These are phyloP conservation scores for Styela clava DNA, from an alignment of 23 tunicate genomes.

Conservation along the genomic window DNA sequence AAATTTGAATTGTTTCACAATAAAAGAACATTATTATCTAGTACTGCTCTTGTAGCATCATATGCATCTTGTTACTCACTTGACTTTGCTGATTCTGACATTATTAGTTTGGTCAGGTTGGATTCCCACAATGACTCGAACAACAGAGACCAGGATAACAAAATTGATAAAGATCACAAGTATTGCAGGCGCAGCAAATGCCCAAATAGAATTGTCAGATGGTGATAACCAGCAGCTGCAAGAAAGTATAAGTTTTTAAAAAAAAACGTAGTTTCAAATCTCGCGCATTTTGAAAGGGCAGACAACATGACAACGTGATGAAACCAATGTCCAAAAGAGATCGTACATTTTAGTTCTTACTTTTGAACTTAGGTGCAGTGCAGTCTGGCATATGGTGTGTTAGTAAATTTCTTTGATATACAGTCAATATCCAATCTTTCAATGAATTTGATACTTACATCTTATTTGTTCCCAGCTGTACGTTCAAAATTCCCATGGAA, in stretches of 20 bases:
- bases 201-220: constrained; percentile 83
- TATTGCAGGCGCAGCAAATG: constrained; percentile 85
- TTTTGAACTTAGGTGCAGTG: too few relatives aligned
- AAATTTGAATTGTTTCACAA: too few relatives aligned
- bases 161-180: constrained; percentile 62
- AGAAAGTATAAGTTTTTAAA: too few relatives aligned
- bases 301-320: too few relatives aligned
- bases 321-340: too few relatives aligned
- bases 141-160: constrained; percentile 65
- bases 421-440: background rate
- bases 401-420: background rate
- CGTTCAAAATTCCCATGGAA: constrained; percentile 69
- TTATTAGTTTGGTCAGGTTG: constrained; percentile 54
- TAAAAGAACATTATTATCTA: too few relatives aligned
- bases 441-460: constrained; percentile 39
- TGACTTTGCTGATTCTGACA: constrained; percentile 45
- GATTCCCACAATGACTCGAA: constrained; percentile 59
- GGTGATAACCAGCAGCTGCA: constrained; percentile 91
- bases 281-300: too few relatives aligned
- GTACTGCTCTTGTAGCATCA: too few relatives aligned
- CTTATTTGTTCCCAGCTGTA: constrained; percentile 49
- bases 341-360: too few relatives aligned
- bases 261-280: too few relatives aligned
- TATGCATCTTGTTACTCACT: too few relatives aligned
- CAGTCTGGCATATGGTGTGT: background rate